Evolutionary conservation across 2,888 invertebrate genomes (phyloP).

Genomic region (Caenorhabditis parvicauda): DNA sequence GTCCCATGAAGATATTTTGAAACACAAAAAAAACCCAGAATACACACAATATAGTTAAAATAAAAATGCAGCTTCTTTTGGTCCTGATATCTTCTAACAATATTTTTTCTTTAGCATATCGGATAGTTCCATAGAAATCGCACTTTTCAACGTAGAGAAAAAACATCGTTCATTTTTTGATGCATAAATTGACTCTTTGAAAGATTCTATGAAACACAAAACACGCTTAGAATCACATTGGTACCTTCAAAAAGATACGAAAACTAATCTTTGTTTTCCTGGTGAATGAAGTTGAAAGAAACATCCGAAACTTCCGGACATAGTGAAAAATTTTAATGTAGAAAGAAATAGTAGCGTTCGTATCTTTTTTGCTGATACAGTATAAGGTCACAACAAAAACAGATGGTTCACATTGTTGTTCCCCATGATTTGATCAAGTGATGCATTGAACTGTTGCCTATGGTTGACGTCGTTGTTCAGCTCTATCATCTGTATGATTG

Average conservation of each 20-base stretch:
- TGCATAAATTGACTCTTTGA: not conserved
- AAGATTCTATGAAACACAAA: not conserved
- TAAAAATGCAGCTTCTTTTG: slow-evolving; percentile 71
- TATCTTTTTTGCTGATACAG: not conserved
- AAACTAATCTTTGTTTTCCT: slow-evolving; percentile 1
- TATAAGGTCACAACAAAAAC: slow-evolving; percentile 2
- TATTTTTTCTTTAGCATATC: too few species aligned
- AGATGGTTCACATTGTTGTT: slow-evolving; percentile 45
- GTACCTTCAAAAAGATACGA: not conserved
- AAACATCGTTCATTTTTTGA: not conserved
- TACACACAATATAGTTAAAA: too few species aligned
- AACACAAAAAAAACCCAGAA: too few species aligned
- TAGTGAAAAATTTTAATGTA: too few species aligned
- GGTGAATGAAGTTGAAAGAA: too few species aligned
- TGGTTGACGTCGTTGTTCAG: slow-evolving; percentile 67
- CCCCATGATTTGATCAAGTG: slow-evolving; percentile 71
- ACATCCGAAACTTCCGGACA: too few species aligned
- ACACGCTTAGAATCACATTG: not conserved
- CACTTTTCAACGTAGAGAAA: too few species aligned
- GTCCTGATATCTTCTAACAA: not conserved
- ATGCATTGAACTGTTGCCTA: slow-evolving; percentile 68
- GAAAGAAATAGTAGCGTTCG: too few species aligned
- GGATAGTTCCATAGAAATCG: too few species aligned
- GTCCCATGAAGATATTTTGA: too few species aligned
- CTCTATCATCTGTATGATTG: slow-evolving; percentile 74